Conservation (phyloP, 2,888 invertebrate species). For the Dasysyrphus albostriatus region DNA sequence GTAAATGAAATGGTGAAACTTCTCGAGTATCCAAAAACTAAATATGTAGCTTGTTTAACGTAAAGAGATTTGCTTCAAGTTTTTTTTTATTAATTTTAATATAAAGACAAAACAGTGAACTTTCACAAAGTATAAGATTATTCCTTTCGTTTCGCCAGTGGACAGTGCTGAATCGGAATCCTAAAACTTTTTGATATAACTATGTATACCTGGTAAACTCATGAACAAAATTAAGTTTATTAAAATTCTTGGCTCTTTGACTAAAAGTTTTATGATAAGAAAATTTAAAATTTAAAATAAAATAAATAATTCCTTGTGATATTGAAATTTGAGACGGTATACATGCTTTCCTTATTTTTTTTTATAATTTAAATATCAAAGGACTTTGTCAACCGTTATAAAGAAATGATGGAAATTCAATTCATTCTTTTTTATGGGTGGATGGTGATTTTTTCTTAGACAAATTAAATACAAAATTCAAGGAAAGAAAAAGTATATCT, state of each 20-base stretch:
- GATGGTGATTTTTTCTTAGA: neutral
- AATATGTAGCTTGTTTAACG: too few species aligned
- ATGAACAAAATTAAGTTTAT: neutral
- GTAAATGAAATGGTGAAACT: too few species aligned
- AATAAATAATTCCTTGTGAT: constrained; percentile 1
- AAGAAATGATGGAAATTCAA: neutral
- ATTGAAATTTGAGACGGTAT: neutral
- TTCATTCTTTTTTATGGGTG: neutral
- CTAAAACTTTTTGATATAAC: too few species aligned
- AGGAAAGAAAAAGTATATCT: neutral
- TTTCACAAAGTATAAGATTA: too few species aligned
- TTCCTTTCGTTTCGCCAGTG: too few species aligned
- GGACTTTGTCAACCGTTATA: neutral
- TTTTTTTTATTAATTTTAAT: too few species aligned
- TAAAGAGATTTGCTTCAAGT: too few species aligned
- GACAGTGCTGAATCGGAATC: too few species aligned
- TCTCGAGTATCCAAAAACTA: too few species aligned
- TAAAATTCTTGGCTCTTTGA: neutral
- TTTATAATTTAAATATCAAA: neutral
- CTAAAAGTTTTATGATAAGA: neutral
- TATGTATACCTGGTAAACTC: too few species aligned
- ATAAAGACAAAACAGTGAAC: too few species aligned
- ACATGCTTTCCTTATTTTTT: neutral
- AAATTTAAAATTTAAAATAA: neutral
- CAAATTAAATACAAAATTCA: neutral